Evolutionary conservation across 2,113 vertebrate species (phyloP), one percentile per base, ranked within the genome.

Genomic region (Origma solitaria): DNA sequence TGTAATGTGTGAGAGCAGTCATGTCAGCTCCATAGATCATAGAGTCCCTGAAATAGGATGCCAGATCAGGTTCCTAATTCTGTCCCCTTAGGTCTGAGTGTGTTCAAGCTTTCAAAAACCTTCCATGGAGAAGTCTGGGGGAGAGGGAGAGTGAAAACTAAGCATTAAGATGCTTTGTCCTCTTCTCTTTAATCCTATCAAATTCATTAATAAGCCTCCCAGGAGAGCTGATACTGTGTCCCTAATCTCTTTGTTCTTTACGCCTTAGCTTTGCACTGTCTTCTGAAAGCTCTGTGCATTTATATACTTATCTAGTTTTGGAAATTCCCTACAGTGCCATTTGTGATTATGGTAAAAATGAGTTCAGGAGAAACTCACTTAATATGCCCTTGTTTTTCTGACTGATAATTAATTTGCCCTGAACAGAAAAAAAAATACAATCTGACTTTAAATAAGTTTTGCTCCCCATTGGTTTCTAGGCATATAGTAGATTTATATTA

Each of bases 21-120:
- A 11, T 58, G 62, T 92, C 86, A 88, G 75, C 51, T 81, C 50
- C 60, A 58, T 38, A 93, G 81, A 76, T 96, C 92, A 72, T 4
- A 90, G 66, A 71, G 76, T 71, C 72, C 9, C 47, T 90, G 72
- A 47, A 90, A 86, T 17, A 64, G 64, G 64, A 75, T 70, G 64
- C 50, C 61, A 83, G 53, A 73, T 77, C 47, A 88, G 71, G 88
- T 80, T 60, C 54, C 28, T 72, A 38, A 70, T 90, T 73, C 42
- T 33, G 15, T 50, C 18, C 58, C 30, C 5, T 81, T 42, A 70
- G 28, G 5, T 65, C 44, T 91, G 45, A 78, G 14, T 21, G 33
- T 13, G 12, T 76, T 56, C 40, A 65, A 50, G 77, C 45, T 80
- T 88, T 65, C 45, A 72, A 50, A 90, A 94, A 61, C 18, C 10